These are phyloP conservation scores for Recurvirostra avosetta DNA, from an alignment of 2,113 vertebrate genomes.

Conservation along the genomic window DNA sequence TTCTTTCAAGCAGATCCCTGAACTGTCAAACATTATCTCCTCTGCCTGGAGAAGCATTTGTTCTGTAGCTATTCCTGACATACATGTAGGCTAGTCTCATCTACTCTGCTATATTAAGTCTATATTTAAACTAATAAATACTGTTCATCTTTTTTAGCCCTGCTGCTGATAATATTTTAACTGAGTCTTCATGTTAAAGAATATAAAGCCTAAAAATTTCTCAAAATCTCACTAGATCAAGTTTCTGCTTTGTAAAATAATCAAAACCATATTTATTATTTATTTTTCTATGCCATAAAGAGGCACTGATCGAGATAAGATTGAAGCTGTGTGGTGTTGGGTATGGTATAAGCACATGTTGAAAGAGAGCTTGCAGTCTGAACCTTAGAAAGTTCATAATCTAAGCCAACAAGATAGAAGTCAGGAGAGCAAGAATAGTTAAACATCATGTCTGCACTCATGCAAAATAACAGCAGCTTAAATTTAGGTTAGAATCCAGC, in stretches of 20 bases:
- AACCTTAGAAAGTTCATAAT: background rate
- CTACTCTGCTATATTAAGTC: background rate
- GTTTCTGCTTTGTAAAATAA: background rate
- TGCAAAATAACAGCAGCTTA: background rate
- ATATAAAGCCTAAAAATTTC: background rate
- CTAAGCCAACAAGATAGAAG: background rate
- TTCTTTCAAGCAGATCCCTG: background rate
- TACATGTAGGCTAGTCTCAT: background rate
- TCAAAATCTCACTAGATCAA: background rate
- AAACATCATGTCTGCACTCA: accelerated
- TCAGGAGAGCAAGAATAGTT: background rate
- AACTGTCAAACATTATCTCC: background rate
- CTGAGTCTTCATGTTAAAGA: background rate
- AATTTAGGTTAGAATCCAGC: background rate
- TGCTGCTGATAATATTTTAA: background rate
- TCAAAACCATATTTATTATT: background rate
- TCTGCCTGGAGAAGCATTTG: background rate
- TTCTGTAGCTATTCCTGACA: background rate
- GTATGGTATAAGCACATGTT: background rate
- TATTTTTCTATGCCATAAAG: background rate
- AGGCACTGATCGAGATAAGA: background rate
- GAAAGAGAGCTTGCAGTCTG: background rate
- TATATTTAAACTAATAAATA: background rate
- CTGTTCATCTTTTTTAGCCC: background rate
- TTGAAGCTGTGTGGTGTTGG: background rate